Percentiles rank a stretch among this genome's conserved stretches.
These are phyloP conservation scores for Muscicapa comitata DNA, from an alignment of 2,797 vertebrate genomes.

Conservation along the genomic window DNA sequence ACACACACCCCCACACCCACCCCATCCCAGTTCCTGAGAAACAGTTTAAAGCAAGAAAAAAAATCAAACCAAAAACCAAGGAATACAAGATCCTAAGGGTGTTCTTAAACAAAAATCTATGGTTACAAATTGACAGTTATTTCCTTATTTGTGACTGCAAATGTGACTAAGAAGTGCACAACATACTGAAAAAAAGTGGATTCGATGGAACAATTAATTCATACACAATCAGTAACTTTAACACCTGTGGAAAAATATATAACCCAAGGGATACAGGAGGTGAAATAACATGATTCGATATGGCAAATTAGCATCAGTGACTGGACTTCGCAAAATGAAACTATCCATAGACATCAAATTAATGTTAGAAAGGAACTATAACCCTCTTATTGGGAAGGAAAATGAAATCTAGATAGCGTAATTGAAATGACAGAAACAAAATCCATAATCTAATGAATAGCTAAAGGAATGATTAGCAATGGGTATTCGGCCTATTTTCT, in stretches of 20 bases:
- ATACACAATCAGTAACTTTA: background rate
- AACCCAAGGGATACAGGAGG: background rate
- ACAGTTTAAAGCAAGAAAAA: background rate
- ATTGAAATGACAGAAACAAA: slow-evolving; percentile 9
- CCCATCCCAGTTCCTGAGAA: background rate
- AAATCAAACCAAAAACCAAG: background rate
- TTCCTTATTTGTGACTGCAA: background rate
- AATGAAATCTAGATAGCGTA: background rate
- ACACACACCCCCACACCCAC: rapidly evolving
- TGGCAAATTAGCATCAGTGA: background rate
- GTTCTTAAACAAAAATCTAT: background rate
- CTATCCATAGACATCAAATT: background rate
- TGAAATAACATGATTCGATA: background rate
- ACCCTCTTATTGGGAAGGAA: background rate
- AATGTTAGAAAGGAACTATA: background rate
- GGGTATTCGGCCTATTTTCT: background rate
- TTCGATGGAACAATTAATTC: background rate
- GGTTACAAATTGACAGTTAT: background rate
- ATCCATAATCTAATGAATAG: background rate
- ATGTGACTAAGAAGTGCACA: background rate
- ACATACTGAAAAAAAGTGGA: background rate
- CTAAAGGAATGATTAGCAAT: background rate
- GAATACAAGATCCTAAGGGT: background rate
- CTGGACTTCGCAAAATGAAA: background rate
- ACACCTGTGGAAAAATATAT: background rate